A percentile compares a stretch with the other conserved stretches of the same genome.
These are phyloP conservation scores for Rattus norvegicus DNA, from an alignment of 2,113 vertebrate genomes.

Conservation along the genomic window DNA sequence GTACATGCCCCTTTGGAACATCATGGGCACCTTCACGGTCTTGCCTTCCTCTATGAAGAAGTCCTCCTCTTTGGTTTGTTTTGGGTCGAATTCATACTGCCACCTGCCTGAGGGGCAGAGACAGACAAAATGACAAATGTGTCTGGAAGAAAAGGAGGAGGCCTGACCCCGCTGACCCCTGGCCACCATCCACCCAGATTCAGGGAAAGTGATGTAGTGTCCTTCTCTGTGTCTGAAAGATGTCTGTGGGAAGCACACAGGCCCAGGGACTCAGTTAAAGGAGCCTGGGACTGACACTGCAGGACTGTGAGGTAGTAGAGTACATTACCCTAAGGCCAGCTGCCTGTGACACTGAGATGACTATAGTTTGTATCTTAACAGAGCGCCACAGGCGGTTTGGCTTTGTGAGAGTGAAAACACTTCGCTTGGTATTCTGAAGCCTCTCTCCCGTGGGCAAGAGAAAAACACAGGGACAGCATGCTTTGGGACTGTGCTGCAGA, in stretches of 20 bases:
- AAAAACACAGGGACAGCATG: neutral
- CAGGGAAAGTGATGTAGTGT: rapidly evolving
- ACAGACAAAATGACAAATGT: neutral
- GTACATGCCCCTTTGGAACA: conserved; percentile 72
- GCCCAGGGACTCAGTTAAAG: neutral
- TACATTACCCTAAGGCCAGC: neutral
- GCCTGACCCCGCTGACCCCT: neutral
- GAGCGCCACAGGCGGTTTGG: neutral
- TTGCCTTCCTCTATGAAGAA: conserved; percentile 71
- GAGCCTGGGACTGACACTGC: neutral
- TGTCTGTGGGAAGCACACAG: neutral
- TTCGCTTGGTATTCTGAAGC: neutral
- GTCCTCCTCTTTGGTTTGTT: conserved; percentile 71
- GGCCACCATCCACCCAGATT: neutral
- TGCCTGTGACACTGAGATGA: neutral
- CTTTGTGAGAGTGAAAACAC: neutral
- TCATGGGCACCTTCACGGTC: conserved; percentile 80
- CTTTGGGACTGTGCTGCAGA: neutral
- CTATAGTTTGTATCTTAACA: neutral
- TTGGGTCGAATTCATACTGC: conserved; percentile 77
- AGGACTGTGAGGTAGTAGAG: too few species aligned
- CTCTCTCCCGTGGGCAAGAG: rapidly evolving
- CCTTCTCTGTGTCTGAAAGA: neutral
- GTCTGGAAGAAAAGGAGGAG: neutral
- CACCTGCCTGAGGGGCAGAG: conserved; percentile 75